Base-by-base conservation (phyloP, 1,140 invertebrate species). In the Chionoecetes opilio region DNA sequence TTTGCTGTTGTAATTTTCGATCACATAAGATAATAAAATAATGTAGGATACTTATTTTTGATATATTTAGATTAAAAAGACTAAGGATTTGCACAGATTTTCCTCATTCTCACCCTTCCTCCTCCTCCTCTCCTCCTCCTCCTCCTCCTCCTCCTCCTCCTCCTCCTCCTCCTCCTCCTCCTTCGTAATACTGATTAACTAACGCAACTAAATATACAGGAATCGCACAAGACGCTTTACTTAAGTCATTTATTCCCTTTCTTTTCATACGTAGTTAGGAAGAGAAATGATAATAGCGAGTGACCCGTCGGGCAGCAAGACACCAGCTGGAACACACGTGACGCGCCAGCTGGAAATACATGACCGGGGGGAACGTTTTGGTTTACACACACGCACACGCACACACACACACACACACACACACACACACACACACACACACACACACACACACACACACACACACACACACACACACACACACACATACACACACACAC, bases 391-490 rank as follows among this genome's bases (percentile, higher is more conserved):
- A 85, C 84, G 32, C 34, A 85, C 34, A 85, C 34, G 32, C 21
- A 85, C 84, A 85, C 84, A 85, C 29, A 31, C 29, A 86, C 84
- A 34, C 84, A 86, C n/a, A 86, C 84, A 86, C 17, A 86, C 11
- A 35, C 29, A 84, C 82, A 84, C 82, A 84, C 82, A 84, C 82
- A 84, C 82, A 26, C 5, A 9, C 6, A n/a, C 82, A 84, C 82
- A 84, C 82, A 84, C 82, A 84, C 82, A 84, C 31, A 84, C 31
- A 84, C 31, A 84, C 82, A 84, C 31, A 84, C 31, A 84, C 31
- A 84, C 31, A 84, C 82, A 84, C 82, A 84, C 82, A 84, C 82
- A 84, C 82, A 84, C 82, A 84, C 82, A 84, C 82, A 84, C 31
- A 84, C 31, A 84, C 82, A 84, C 82, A 84, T 26, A 84, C 82